Percentiles rank a stretch among this genome's conserved stretches.
These are phyloP conservation scores for Mylabris phalerata DNA, from an alignment of 1,140 invertebrate species.

Conservation along the genomic window DNA sequence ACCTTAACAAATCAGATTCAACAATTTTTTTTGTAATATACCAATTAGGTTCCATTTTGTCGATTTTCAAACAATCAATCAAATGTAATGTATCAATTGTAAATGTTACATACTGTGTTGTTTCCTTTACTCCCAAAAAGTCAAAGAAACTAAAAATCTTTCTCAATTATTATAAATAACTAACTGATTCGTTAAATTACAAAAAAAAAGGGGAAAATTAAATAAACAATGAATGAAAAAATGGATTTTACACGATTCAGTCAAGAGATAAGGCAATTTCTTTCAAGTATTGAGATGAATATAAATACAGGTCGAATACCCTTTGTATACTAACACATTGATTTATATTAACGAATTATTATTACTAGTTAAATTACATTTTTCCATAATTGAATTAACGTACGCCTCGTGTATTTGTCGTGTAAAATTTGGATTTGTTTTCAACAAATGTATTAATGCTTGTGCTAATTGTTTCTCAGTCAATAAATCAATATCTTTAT, in stretches of 20 bases:
- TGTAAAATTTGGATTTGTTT: conserved; percentile 80
- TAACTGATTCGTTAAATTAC: too few relatives aligned
- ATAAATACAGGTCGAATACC: too few relatives aligned
- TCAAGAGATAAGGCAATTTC: too few relatives aligned
- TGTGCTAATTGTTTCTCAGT: conserved; percentile 82
- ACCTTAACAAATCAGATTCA: too few relatives aligned
- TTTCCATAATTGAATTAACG: conserved; percentile 73
- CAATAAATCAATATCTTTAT: conserved; percentile 54
- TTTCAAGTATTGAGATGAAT: too few relatives aligned
- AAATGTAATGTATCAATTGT: background rate
- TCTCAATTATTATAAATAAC: too few relatives aligned
- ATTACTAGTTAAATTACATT: conserved; percentile 45
- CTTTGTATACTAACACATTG: background rate
- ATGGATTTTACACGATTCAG: too few relatives aligned
- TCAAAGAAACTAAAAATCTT: conserved; percentile 2
- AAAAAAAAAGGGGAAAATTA: too few relatives aligned
- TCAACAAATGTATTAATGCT: conserved; percentile 78
- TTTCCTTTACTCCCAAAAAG: background rate
- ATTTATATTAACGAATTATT: conserved; percentile 16
- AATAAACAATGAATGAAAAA: too few relatives aligned
- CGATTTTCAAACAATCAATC: too few relatives aligned
- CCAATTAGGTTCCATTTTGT: too few relatives aligned
- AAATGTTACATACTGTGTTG: conserved; percentile 7
- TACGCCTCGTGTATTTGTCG: conserved; percentile 85
- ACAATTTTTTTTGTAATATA: too few relatives aligned